Percentiles rank a stretch among this genome's conserved stretches.
Conservation (phyloP, 2,797 vertebrate species). For the Meda fulgida region DNA sequence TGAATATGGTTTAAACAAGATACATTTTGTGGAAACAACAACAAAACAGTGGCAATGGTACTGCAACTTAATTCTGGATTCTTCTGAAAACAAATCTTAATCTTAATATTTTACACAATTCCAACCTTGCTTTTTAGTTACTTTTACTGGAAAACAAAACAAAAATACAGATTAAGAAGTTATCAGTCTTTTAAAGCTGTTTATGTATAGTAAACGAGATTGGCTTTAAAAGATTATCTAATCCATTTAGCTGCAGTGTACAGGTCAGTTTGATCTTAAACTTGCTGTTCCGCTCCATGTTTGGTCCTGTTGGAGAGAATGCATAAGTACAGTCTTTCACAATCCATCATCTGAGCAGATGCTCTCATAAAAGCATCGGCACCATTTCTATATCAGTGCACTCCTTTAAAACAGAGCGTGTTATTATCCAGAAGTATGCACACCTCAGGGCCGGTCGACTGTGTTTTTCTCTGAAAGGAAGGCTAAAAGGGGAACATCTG, state of each 20-base stretch:
- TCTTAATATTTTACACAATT: background rate
- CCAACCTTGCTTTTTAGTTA: background rate
- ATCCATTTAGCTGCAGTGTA: constrained; percentile 8
- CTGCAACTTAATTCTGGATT: background rate
- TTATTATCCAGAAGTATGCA: constrained; percentile 34
- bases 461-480: constrained; percentile 24
- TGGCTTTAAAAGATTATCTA: background rate
- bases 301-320: constrained; percentile 29
- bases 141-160: background rate
- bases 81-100: background rate
- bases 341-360: constrained; percentile 47
- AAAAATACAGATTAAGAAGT: background rate
- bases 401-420: constrained; percentile 62
- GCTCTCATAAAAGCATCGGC: constrained; percentile 47
- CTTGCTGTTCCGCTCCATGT: constrained; percentile 24
- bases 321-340: constrained; percentile 1
- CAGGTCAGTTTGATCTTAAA: background rate
- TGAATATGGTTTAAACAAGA: background rate
- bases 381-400: constrained; percentile 64
- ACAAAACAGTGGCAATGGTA: background rate
- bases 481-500: constrained; percentile 22
- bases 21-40: background rate
- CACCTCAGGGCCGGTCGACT: constrained; percentile 33
- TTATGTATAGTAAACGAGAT: background rate
- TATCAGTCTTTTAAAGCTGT: background rate